These are phyloP conservation scores for Tetranychus urticae DNA, from an alignment of 1,140 invertebrate genomes.

Conservation along the genomic window DNA sequence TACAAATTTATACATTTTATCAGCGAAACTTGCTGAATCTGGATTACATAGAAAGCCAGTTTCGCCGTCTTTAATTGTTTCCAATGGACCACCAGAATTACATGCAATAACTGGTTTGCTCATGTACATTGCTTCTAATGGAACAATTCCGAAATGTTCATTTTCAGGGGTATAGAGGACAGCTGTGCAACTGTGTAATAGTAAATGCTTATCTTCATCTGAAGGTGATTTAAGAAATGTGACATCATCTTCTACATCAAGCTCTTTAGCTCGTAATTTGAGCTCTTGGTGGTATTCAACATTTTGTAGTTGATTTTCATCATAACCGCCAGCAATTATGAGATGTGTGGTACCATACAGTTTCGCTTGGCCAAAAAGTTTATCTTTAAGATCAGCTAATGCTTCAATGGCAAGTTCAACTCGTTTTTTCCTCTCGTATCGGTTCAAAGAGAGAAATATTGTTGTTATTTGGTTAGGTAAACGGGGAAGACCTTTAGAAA, in stretches of 20 bases:
- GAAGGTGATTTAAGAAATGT: constrained; percentile 64
- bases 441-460: constrained; percentile 77
- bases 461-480: constrained; percentile 17
- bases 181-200: constrained; percentile 45
- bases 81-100: constrained; percentile 78
- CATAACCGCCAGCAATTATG: constrained; percentile 92
- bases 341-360: constrained; percentile 38
- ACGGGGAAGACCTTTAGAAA: constrained; percentile 8
- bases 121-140: constrained; percentile 91
- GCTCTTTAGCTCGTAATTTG: constrained; percentile 30
- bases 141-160: constrained; percentile 99
- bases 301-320: constrained; percentile 67
- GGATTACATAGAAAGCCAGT: constrained; percentile 70
- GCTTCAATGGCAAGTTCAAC: constrained; percentile 55
- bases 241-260: constrained; percentile 44
- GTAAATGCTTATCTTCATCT: constrained; percentile 52
- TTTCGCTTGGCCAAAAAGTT: neutral
- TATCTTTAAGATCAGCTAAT: constrained; percentile 29
- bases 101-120: constrained; percentile 78
- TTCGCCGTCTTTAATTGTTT: constrained; percentile 62
- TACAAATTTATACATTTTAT: constrained; percentile 46
- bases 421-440: constrained; percentile 94
- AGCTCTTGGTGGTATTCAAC: constrained; percentile 64
- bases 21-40: constrained; percentile 40
- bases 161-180: constrained; percentile 84